phyloP scores from a whole-genome alignment of 2,888 invertebrate species.

The Fabriciana adippe region DNA sequence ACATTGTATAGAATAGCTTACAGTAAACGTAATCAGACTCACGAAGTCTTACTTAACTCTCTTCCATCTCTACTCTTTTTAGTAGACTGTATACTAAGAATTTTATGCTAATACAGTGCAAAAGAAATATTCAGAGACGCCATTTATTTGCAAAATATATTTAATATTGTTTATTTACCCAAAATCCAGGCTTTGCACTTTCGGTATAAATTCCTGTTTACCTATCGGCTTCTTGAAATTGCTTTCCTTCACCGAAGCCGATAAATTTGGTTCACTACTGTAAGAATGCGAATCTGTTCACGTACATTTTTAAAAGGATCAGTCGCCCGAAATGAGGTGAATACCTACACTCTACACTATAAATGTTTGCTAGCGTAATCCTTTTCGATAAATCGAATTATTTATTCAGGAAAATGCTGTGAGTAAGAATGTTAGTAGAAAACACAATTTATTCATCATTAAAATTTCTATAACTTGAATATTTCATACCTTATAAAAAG shows the following conservation, averaged over 20 bases:
- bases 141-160: slow-evolving; percentile 5
- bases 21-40: no score
- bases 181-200: slow-evolving; percentile 29
- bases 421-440: neutral
- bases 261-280: slow-evolving; percentile 37
- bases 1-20: no score
- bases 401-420: neutral
- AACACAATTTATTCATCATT: no score
- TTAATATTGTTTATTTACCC: slow-evolving; percentile 4
- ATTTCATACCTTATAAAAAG: no score
- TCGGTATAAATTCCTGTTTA: slow-evolving; percentile 31
- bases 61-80: no score
- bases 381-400: neutral
- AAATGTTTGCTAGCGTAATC: slow-evolving; percentile 11
- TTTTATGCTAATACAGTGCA: no score
- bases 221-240: slow-evolving; percentile 36
- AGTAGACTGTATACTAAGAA: no score
- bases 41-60: no score
- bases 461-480: no score
- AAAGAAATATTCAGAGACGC: no score
- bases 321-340: slow-evolving; percentile 16
- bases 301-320: slow-evolving; percentile 37
- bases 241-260: slow-evolving; percentile 33
- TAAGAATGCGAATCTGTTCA: slow-evolving; percentile 31
- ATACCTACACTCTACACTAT: slow-evolving; percentile 1